Percentiles rank a stretch among this genome's conserved stretches.
Conservation (phyloP, 2,797 vertebrate species). For the Tragopan temminckii region DNA sequence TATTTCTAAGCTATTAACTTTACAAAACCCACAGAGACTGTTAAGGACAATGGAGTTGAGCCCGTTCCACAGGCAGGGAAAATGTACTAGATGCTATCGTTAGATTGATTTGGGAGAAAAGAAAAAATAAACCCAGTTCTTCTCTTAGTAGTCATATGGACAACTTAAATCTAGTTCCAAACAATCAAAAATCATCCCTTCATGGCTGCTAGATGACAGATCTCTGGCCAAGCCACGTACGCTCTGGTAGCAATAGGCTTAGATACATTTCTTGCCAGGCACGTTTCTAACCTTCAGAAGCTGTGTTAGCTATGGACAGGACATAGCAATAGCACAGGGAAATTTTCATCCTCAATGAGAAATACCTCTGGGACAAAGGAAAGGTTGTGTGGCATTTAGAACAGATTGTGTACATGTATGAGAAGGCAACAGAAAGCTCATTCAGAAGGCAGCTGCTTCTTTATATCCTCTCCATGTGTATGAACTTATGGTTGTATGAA, state of each 20-base stretch:
- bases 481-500: constrained; percentile 42
- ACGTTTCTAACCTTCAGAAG: not conserved
- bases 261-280: not conserved
- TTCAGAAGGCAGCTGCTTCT: constrained; percentile 23
- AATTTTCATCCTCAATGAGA: not conserved
- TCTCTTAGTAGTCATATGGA: not conserved
- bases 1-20: not conserved
- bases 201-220: not conserved
- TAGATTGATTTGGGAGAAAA: not conserved
- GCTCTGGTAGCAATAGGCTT: not conserved
- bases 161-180: not conserved
- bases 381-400: not conserved
- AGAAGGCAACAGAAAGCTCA: constrained; percentile 18
- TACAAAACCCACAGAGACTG: not conserved
- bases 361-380: not conserved
- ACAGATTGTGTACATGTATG: not conserved
- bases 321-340: not conserved
- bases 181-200: not conserved
- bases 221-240: not conserved
- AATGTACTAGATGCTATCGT: not conserved
- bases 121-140: not conserved
- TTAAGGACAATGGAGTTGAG: not conserved
- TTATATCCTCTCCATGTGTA: constrained; percentile 41
- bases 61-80: not conserved
- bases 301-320: not conserved